phyloP scores from a whole-genome alignment of 92 coral and sea anemone species.

The Diadumene lineata region DNA sequence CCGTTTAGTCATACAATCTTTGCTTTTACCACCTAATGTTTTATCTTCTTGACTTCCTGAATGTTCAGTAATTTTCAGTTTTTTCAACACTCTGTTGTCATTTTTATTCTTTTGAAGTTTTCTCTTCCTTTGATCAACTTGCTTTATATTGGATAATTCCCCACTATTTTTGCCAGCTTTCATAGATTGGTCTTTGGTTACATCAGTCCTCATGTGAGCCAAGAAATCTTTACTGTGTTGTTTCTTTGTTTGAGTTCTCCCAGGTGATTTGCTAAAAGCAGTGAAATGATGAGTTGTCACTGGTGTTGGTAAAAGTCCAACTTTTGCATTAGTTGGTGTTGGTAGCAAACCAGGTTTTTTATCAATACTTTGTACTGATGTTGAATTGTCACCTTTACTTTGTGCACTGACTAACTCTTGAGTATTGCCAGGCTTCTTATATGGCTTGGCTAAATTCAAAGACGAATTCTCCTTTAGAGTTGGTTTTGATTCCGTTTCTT shows the following conservation, averaged over 20 bases:
- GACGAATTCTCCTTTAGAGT: neutral
- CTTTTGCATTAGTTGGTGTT: slow-evolving; percentile 12
- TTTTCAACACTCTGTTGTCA: neutral
- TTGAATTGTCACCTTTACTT: neutral
- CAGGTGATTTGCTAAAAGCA: neutral
- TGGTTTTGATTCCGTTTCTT: neutral
- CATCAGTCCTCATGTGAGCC: too few relatives aligned
- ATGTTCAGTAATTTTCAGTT: slow-evolving; percentile 1
- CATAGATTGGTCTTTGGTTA: neutral
- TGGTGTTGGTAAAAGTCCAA: neutral
- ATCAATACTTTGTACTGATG: neutral
- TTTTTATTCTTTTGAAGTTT: neutral
- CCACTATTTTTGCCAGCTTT: too few relatives aligned
- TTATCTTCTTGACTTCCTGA: neutral
- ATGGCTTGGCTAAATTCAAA: neutral
- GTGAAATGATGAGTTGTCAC: neutral
- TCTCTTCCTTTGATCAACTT: neutral
- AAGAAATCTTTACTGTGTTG: neutral
- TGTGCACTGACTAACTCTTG: neutral
- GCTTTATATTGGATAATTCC: neutral
- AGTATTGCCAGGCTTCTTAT: neutral
- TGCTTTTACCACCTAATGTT: neutral
- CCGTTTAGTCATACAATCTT: slow-evolving; percentile 16
- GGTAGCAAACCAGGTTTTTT: slow-evolving; percentile 22
- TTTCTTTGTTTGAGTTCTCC: neutral